phyloP scores from a whole-genome alignment of 2,113 vertebrate species.

The Xiphias gladius region DNA sequence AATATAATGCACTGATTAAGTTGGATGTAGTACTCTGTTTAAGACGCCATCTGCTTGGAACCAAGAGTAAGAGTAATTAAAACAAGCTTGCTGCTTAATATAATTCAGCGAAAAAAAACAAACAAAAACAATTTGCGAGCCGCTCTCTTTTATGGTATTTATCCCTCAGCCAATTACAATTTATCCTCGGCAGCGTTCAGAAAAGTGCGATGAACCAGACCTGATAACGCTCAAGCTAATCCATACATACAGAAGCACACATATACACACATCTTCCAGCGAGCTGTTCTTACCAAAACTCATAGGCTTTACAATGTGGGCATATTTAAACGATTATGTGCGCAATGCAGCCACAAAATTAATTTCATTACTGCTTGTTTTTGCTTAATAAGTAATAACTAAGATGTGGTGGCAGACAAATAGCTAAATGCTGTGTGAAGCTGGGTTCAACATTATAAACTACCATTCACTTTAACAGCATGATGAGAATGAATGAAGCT shows the following conservation, averaged over 20 bases:
- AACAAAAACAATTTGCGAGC: slow-evolving; percentile 68
- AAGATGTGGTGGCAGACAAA: not conserved
- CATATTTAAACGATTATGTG: not conserved
- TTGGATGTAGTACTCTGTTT: slow-evolving; percentile 61
- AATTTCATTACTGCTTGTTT: not conserved
- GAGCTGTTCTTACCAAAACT: not conserved
- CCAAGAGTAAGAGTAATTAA: slow-evolving; percentile 80
- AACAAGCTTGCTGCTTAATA: slow-evolving; percentile 77
- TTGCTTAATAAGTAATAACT: not conserved
- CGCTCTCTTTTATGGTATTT: slow-evolving; percentile 65
- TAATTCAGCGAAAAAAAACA: slow-evolving; percentile 56
- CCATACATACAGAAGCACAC: slow-evolving; percentile 28
- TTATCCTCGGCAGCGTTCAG: slow-evolving; percentile 47
- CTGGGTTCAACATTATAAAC: slow-evolving; percentile 22
- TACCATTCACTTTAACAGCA: slow-evolving; percentile 12
- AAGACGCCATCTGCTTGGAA: slow-evolving; percentile 78
- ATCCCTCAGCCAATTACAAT: slow-evolving; percentile 63
- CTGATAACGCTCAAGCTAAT: slow-evolving; percentile 49
- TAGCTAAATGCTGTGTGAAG: slow-evolving; percentile 8
- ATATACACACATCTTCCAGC: not conserved
- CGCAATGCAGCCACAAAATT: not conserved
- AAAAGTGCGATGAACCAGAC: slow-evolving; percentile 47
- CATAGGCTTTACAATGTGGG: not conserved
- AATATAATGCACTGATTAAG: slow-evolving; percentile 67
- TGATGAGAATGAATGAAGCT: slow-evolving; percentile 28